These are phyloP conservation scores for Eublepharis macularius DNA, from an alignment of 2,113 vertebrate genomes.

Conservation along the genomic window DNA sequence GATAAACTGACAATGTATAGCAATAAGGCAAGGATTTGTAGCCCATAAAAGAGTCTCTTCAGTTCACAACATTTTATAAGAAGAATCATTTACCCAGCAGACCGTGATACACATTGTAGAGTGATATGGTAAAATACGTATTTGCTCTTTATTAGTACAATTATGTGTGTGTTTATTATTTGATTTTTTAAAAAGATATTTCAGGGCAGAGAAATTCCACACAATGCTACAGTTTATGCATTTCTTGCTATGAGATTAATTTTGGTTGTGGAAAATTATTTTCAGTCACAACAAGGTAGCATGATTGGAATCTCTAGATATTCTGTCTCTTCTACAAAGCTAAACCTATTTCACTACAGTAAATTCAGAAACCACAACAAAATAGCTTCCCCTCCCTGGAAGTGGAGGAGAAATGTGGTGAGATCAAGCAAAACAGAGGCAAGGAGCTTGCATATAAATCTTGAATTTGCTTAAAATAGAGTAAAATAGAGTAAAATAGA, in stretches of 20 bases:
- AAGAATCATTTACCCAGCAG: background rate
- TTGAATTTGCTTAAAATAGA: background rate
- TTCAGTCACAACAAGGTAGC: background rate
- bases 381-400: background rate
- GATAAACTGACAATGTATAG: background rate
- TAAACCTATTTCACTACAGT: background rate
- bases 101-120: constrained; percentile 1
- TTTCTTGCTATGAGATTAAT: constrained; percentile 52
- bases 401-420: background rate
- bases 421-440: background rate
- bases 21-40: background rate
- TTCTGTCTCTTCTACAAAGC: background rate
- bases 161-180: constrained; percentile 36
- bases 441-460: background rate
- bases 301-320: constrained; percentile 27
- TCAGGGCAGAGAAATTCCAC: constrained; percentile 23
- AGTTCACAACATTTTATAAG: background rate
- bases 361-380: background rate
- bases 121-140: constrained; percentile 24
- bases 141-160: constrained; percentile 48
- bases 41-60: background rate
- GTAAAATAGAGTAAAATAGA: no score
- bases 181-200: constrained; percentile 14
- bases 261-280: constrained; percentile 38
- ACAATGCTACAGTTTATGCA: constrained; percentile 13